Evolutionary conservation across 1,140 invertebrate genomes (phyloP).

Genomic region (Hyles vespertilio): DNA sequence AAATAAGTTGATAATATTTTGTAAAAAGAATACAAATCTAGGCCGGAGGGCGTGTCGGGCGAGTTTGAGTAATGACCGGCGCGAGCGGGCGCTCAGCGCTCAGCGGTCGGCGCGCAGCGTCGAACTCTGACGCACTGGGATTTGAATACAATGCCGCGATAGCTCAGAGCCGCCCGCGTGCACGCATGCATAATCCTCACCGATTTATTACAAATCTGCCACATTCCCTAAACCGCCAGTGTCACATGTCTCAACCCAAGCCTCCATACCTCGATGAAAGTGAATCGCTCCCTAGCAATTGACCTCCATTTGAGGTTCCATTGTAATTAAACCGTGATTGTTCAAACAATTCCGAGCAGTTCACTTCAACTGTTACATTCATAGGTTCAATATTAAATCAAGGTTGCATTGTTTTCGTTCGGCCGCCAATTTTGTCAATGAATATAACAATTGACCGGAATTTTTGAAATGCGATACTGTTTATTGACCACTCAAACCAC

Average conservation of each 20-base stretch:
- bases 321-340: slow-evolving; percentile 50
- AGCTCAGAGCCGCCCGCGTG: slow-evolving; percentile 53
- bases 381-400: no score
- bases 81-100: slow-evolving; percentile 11
- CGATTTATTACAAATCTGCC: slow-evolving; percentile 48
- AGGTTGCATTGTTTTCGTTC: no score
- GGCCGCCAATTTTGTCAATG: no score
- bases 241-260: slow-evolving; percentile 1
- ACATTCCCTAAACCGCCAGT: slow-evolving; percentile 43
- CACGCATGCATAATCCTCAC: slow-evolving; percentile 50
- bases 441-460: no score
- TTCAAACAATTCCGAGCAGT: slow-evolving; percentile 38
- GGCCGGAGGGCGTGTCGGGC: slow-evolving; percentile 30
- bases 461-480: no score
- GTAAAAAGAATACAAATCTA: slow-evolving; percentile 17
- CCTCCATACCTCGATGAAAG: not conserved
- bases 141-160: slow-evolving; percentile 71
- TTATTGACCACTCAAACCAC: no score
- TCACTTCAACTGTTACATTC: slow-evolving; percentile 32
- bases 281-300: slow-evolving; percentile 38
- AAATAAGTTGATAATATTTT: no score
- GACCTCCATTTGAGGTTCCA: slow-evolving; percentile 58
- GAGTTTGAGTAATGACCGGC: slow-evolving; percentile 37
- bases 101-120: slow-evolving; percentile 13
- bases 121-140: slow-evolving; percentile 37